Evolutionary conservation across 2,888 invertebrate species (phyloP).

Genomic region (Sinotaia quadrata): DNA sequence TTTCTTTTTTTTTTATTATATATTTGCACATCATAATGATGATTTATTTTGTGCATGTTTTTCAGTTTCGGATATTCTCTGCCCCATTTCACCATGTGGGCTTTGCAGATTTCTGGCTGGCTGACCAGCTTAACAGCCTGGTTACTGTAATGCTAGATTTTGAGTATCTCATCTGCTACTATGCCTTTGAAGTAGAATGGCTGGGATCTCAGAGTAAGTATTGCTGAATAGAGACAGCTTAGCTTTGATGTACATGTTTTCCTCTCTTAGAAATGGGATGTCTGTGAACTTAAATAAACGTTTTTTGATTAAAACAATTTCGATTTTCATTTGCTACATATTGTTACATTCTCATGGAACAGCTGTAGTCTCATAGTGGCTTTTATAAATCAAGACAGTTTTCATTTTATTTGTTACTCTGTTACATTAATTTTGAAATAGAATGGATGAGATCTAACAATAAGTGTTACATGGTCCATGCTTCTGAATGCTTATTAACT

Average conservation of each 20-base stretch:
- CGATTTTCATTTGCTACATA: not conserved
- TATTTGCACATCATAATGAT: too few relatives aligned
- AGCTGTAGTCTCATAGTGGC: too few relatives aligned
- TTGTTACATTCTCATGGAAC: too few relatives aligned
- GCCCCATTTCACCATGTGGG: slow-evolving; percentile 95
- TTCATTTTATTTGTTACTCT: too few relatives aligned
- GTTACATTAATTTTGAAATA: too few relatives aligned
- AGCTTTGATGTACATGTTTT: not conserved
- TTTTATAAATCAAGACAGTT: too few relatives aligned
- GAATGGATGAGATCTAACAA: too few relatives aligned
- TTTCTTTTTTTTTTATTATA: too few relatives aligned
- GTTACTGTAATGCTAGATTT: slow-evolving; percentile 91
- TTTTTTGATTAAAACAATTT: not conserved
- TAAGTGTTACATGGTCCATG: too few relatives aligned
- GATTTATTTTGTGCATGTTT: slow-evolving; percentile 16
- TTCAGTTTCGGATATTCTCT: slow-evolving; percentile 77
- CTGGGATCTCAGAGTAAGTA: slow-evolving; percentile 50
- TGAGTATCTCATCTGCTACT: slow-evolving; percentile 92
- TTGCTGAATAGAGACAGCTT: not conserved
- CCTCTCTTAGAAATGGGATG: not conserved
- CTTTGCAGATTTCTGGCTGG: slow-evolving; percentile 99
- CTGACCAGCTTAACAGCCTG: slow-evolving; percentile 96
- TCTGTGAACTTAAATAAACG: not conserved
- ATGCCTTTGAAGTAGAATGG: slow-evolving; percentile 76
- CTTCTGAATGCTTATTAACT: too few relatives aligned